Evolutionary conservation across 1,140 invertebrate species (phyloP).

Genomic region (Lepidurus couesii): DNA sequence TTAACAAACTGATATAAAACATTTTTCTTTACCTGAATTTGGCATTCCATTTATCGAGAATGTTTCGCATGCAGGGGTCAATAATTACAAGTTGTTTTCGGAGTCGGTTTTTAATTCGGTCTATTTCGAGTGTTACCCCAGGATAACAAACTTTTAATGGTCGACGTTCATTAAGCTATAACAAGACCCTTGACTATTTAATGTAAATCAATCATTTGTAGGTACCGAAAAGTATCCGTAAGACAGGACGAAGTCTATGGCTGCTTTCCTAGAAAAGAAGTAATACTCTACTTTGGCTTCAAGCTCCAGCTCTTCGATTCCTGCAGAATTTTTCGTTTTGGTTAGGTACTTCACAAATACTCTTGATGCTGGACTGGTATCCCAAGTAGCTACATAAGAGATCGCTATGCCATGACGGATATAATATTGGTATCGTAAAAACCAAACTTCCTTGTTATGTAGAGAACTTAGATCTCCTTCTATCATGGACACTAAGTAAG

Average conservation of each 20-base stretch:
- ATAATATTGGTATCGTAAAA: conserved; percentile 10
- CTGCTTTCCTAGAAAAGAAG: background rate
- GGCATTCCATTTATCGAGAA: background rate
- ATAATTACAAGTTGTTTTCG: background rate
- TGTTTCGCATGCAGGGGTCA: background rate
- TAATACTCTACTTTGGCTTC: conserved; percentile 2
- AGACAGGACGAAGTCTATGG: background rate
- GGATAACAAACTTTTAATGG: background rate
- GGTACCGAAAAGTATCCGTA: background rate
- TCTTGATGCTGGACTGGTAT: background rate
- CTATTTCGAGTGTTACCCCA: background rate
- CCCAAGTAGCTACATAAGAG: background rate
- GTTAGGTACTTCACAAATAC: background rate
- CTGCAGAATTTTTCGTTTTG: background rate
- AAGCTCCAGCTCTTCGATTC: background rate
- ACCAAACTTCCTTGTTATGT: background rate
- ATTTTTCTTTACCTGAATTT: background rate
- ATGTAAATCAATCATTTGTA: too few species aligned
- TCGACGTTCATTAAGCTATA: background rate
- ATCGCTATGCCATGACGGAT: background rate
- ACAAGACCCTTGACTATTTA: too few species aligned
- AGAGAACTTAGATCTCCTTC: background rate
- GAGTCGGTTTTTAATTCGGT: background rate
- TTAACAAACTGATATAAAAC: too few species aligned
- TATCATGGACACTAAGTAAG: background rate